Percentiles rank a stretch among this genome's conserved stretches.
Conservation (phyloP, 2,797 vertebrate species). For the Simalia tracyae region DNA sequence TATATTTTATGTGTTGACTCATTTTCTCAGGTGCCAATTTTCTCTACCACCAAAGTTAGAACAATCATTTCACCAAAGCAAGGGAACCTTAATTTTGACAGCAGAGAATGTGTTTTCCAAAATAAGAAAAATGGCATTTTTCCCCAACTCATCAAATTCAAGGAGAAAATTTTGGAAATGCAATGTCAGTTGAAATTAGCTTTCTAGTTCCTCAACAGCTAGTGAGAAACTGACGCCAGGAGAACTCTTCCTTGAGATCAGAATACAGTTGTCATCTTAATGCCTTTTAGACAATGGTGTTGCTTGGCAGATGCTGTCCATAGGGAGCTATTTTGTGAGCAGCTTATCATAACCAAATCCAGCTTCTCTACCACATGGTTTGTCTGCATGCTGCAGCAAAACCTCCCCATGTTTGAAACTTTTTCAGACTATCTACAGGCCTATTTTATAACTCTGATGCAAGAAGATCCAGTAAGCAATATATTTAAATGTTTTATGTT, state of each 20-base stretch:
- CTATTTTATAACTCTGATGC: not conserved
- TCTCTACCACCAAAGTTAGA: slow-evolving; percentile 21
- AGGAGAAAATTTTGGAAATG: not conserved
- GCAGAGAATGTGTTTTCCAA: not conserved
- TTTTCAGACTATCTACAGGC: not conserved
- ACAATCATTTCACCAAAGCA: not conserved
- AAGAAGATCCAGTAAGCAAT: not conserved
- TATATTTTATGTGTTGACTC: slow-evolving; percentile 1
- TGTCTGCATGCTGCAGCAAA: not conserved
- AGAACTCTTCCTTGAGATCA: not conserved
- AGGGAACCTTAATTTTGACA: slow-evolving; percentile 7
- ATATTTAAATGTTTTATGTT: not conserved
- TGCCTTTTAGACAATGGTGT: not conserved
- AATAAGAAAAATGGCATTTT: too few species aligned
- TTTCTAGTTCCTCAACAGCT: not conserved
- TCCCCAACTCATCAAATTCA: not conserved
- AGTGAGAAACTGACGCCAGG: not conserved
- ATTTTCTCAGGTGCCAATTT: slow-evolving; percentile 9
- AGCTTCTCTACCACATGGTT: too few species aligned
- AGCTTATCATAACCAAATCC: not conserved
- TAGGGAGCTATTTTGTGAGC: not conserved
- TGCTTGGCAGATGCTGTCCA: not conserved
- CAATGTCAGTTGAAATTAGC: not conserved
- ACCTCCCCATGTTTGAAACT: not conserved
- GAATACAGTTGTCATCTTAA: not conserved